phyloP scores from a whole-genome alignment of 1,140 invertebrate genomes.

The Brachionus calyciflorus region DNA sequence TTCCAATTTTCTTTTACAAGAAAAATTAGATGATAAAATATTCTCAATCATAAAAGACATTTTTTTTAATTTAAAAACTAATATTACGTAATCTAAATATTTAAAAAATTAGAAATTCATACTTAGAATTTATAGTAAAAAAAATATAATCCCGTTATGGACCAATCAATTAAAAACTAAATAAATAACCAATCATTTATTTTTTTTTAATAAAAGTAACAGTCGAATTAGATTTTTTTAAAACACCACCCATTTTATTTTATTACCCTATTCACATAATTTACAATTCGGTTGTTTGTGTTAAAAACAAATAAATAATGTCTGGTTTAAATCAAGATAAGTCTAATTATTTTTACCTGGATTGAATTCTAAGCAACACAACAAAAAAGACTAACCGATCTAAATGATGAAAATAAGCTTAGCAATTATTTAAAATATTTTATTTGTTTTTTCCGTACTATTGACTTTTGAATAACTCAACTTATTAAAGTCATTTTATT shows the following conservation, averaged over 20 bases:
- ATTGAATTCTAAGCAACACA: neutral
- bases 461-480: neutral
- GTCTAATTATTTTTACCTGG: constrained; percentile 30
- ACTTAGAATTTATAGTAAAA: neutral
- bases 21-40: constrained; percentile 3
- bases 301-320: neutral
- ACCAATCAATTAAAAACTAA: neutral
- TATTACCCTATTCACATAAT: constrained; percentile 26
- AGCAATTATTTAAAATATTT: constrained; percentile 32
- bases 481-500: neutral
- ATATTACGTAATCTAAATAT: constrained; percentile 35
- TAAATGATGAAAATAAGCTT: constrained; percentile 15
- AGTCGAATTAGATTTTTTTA: neutral
- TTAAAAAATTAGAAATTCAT: too few species aligned
- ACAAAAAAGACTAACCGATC: constrained; percentile 1
- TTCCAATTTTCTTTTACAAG: neutral
- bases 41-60: constrained; percentile 42
- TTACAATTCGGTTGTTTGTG: constrained; percentile 35
- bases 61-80: neutral
- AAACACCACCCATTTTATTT: constrained; percentile 5
- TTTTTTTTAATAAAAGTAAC: neutral
- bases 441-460: constrained; percentile 25
- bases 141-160: neutral
- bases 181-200: neutral
- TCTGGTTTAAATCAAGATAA: constrained; percentile 41